Evolutionary conservation across 37 sponge, comb jelly and placozoan species (phyloP), one percentile per base, ranked within the genome.

Genomic region (Hormiphora californensis): DNA sequence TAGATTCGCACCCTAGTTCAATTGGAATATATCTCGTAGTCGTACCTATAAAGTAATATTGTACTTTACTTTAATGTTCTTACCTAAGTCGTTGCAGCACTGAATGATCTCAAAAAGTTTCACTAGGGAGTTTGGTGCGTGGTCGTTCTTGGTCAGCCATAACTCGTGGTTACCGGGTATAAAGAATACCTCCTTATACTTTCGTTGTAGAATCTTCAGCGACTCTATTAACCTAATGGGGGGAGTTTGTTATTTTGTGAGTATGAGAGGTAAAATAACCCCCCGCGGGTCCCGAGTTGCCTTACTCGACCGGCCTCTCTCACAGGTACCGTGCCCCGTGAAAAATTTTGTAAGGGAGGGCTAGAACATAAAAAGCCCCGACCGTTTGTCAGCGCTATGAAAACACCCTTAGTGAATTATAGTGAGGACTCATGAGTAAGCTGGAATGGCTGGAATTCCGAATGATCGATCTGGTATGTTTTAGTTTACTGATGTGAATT

Each of bases 131-230:
- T 65, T 65, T 4, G 67, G 67, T 35, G 67, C 3, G 4, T 36
- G 3, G 67, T 65, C 67, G 3, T 35, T 19, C 28, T 65, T 65
- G 67, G 32, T 65, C 1, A 65, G 32, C 67, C 67, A 65, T 7
- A 65, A 17, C 67, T 65, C 67, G 67, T 65, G 67, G 37, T 85
- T 85, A 8, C 85, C 85, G 39, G 85, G 85, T 9, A 85, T 54
- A 19, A 85, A 85, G 85, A 22, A 85, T 2, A 85, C 85, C 5
- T 85, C 54, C 32, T 49, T 54, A 36, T 54, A 85, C 85, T 85
- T 85, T 36, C 32, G 17, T 28, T 54, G 27, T 33, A 85, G 85
- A 33, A 85, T 49, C 27, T 33, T 85, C 32, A 85, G 85, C 31
- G 85, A 43, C 37, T 65, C 67, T 4, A 65, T 34, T 19, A 65